phyloP scores from a whole-genome alignment of 2,113 vertebrate species.

The Macheiramphus alcinus region DNA sequence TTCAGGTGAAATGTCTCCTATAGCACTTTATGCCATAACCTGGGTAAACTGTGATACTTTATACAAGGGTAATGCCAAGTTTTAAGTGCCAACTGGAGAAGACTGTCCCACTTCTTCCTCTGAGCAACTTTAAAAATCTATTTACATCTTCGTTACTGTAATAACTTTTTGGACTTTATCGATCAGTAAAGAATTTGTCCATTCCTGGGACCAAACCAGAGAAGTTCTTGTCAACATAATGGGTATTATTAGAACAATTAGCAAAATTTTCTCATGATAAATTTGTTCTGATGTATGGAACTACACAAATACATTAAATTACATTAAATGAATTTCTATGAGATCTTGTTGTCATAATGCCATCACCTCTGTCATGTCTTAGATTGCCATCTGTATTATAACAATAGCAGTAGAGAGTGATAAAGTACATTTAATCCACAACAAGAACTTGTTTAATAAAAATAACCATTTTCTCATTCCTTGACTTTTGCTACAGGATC shows the following conservation, averaged over 20 bases:
- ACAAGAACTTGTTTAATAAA: neutral
- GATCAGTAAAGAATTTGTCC: neutral
- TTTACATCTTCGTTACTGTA: neutral
- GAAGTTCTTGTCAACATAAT: neutral
- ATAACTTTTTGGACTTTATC: neutral
- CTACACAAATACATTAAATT: neutral
- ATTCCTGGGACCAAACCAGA: neutral
- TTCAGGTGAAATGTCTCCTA: neutral
- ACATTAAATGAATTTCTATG: neutral
- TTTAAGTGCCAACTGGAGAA: neutral
- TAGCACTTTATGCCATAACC: neutral
- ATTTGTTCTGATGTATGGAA: neutral
- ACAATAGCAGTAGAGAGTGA: neutral
- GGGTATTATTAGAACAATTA: neutral
- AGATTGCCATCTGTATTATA: neutral
- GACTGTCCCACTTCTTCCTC: neutral
- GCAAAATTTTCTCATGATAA: neutral
- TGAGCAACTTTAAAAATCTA: neutral
- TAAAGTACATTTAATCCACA: neutral
- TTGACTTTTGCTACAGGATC: neutral
- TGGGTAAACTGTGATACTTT: neutral
- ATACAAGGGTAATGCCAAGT: accelerated
- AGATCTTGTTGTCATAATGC: neutral
- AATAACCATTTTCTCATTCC: neutral
- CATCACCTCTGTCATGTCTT: neutral